Base-by-base conservation (phyloP, 2,113 vertebrate species). In the Aegotheles bennettii region DNA sequence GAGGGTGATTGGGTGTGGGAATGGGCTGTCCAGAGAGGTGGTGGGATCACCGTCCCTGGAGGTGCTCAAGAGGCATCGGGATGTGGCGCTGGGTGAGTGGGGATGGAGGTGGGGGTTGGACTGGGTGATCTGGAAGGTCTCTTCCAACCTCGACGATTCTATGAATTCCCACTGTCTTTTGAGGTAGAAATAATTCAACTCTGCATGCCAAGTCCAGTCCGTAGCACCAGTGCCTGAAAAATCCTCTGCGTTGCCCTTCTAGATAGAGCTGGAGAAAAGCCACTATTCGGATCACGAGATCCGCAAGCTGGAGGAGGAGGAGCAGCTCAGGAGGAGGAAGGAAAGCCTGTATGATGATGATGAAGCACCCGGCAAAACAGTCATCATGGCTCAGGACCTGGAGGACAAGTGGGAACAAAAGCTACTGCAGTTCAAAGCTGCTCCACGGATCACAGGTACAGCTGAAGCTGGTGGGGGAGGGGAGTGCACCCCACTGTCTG, bases 371-470 rank as follows among this genome's bases (percentile, higher is more conserved):
- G 95, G 95, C 11, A 96, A 98, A 88, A 95, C 97, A 0, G 98
- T 99, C 13, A 67, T 99, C 45, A 97, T 99, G 85, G 95, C 93
- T 16, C 99, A 98, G 59, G 99, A 99, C 94, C 78, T 99, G 91
- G 99, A 99, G 91, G 99, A 99, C 12, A 67, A 89, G 12, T 99
- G 99, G 99, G 99, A 99, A 18, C 99, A 99, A 97, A 98, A 97
- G 20, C 90, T 99, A 10, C 98, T 97, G 42, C 74, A 0, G 2
- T 99, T 99, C 79, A 94, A 97, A 81, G 94, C 97, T 29, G 98
- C 98, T 16, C 68, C 87, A 0, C 98, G 99, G 53, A 26, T 97
- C 84, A 98, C 95, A 98, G 99, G 99, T 99, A 75, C 35, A 65
- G n/a, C 6, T 57, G 57, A 54, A 45, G 28, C 13, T 73, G n/a